Percentiles rank a stretch among this genome's conserved stretches.
Conservation (phyloP, 2,888 invertebrate genomes). For the Nomada flava region DNA sequence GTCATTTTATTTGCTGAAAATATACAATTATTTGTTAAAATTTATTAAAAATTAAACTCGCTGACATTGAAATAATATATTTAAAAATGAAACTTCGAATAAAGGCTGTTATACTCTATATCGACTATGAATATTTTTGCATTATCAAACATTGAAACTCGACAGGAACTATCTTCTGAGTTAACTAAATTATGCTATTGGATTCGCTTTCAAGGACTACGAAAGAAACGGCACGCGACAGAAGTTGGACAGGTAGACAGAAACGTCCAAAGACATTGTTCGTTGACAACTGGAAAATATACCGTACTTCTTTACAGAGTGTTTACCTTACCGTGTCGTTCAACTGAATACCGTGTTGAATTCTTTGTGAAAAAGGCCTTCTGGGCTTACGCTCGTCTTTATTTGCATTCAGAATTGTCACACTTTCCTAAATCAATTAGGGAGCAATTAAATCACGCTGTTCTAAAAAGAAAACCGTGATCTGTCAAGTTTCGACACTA, state of each 20-base stretch:
- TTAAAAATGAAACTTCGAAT: too few species aligned
- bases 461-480: neutral
- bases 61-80: too few species aligned
- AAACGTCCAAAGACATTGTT: slow-evolving; percentile 1
- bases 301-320: neutral
- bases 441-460: neutral
- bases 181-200: slow-evolving; percentile 21
- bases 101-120: neutral
- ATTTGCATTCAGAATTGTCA: slow-evolving; percentile 5
- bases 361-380: slow-evolving; percentile 6
- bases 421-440: slow-evolving; percentile 18
- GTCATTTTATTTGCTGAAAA: too few species aligned
- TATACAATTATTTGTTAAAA: too few species aligned
- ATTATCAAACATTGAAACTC: neutral
- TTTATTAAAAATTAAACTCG: too few species aligned
- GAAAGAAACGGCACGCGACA: neutral
- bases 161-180: neutral
- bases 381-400: slow-evolving; percentile 11
- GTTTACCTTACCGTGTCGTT: slow-evolving; percentile 9
- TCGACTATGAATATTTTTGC: too few species aligned
- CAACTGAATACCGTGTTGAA: neutral
- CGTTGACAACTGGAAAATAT: slow-evolving; percentile 24
- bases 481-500: neutral
- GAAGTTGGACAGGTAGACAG: neutral
- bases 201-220: slow-evolving; percentile 10